Evolutionary conservation across 2,113 vertebrate species (phyloP).

Genomic region (Dromiciops gliroides): DNA sequence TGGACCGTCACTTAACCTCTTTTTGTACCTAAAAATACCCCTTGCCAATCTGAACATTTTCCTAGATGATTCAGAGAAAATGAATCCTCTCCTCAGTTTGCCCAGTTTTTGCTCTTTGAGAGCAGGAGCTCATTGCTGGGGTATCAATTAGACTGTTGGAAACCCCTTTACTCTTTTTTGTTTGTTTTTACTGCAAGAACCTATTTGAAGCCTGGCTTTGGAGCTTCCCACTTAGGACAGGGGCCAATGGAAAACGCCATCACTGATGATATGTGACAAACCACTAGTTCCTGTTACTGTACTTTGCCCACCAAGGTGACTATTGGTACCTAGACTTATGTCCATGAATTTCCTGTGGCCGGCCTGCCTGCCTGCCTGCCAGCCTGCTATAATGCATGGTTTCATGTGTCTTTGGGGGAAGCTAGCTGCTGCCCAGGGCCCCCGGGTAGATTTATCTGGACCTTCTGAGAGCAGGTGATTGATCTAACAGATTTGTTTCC

Average conservation of each 20-base stretch:
- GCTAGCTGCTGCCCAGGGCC: conserved; percentile 50
- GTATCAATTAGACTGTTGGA: background rate
- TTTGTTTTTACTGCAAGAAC: conserved; percentile 71
- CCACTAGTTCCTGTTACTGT: background rate
- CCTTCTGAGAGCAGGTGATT: background rate
- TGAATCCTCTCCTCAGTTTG: background rate
- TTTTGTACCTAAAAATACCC: background rate
- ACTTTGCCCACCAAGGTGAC: background rate
- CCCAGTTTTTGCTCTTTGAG: conserved; percentile 64
- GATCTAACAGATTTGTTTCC: conserved; percentile 57
- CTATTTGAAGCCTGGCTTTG: conserved; percentile 67
- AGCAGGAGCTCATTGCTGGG: conserved; percentile 38
- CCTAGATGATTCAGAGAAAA: conserved; percentile 62
- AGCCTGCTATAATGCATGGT: background rate
- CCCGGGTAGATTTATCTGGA: background rate
- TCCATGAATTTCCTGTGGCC: background rate
- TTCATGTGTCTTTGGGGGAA: conserved; percentile 9
- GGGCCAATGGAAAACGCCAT: background rate
- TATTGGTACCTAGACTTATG: background rate
- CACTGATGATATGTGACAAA: background rate
- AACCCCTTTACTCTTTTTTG: conserved; percentile 52
- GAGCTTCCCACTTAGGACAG: conserved; percentile 56
- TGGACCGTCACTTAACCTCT: background rate
- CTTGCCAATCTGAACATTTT: conserved; percentile 75
- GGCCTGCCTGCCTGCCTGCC: background rate